Base-by-base conservation (phyloP, 2,113 vertebrate species). In the Nycticryphes semicollaris region DNA sequence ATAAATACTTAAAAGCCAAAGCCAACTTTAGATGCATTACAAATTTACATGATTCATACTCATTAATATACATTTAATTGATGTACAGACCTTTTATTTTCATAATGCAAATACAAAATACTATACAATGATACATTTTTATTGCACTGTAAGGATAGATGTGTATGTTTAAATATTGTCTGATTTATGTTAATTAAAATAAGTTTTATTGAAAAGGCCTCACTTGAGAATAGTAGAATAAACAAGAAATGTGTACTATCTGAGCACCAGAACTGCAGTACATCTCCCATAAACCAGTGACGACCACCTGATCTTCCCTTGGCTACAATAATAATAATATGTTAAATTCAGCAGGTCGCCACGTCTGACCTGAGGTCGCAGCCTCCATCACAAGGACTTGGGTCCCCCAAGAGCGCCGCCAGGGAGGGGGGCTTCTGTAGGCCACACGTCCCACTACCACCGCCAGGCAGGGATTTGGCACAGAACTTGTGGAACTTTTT, bases 1-100 rank as follows among this genome's bases (percentile, higher is more conserved):
- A 98, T 98, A 98, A 98, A 98, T 98, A 98, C 97, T 98, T 98
- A 98, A 98, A 99, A 99, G 98, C 99, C 99, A 99, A 99, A 99
- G 99, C 98, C 98, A 98, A 98, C 98, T 97, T 98, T 98, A 98
- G 94, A 98, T 97, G 97, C 97, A 97, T 98, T 98, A 98, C 98
- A 98, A 98, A 98, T 98, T 98, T 98, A 97, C 96, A 95, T 97
- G 93, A 98, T 98, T 98, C 96, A 93, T 97, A 97, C 94, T 97
- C 96, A 98, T 98, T 98, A 98, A 97, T 98, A 98, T 97, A 96
- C 97, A 97, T 98, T 97, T 97, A 98, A 98, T 98, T 98, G 98
- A 98, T 98, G 98, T 98, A 98, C 96, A 98, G 98, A 98, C 97
- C 96, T 98, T 98, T 98, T 98, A 98, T 98, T 99, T 99, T 98